phyloP scores from a whole-genome alignment of 2,113 vertebrate genomes.

The Scomber japonicus region DNA sequence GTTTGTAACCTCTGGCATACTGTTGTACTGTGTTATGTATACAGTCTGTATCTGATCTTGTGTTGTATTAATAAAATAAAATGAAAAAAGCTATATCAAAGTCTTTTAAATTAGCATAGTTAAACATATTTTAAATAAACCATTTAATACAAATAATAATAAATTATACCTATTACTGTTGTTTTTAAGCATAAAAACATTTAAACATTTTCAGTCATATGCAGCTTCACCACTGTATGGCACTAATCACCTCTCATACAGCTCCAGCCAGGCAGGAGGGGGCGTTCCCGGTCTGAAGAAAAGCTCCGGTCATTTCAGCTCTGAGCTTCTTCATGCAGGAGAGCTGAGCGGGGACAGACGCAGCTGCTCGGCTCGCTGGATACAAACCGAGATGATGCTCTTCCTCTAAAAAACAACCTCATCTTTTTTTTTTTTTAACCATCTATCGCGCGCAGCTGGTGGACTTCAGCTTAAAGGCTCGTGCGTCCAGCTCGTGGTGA shows the following conservation, averaged over 20 bases:
- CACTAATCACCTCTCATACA: conserved; percentile 33
- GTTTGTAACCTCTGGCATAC: too few species aligned
- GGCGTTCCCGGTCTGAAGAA: conserved; percentile 53
- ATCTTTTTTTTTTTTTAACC: background rate
- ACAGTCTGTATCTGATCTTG: too few species aligned
- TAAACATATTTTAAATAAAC: too few species aligned
- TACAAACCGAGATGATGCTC: background rate
- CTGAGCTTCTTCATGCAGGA: background rate
- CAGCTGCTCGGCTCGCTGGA: background rate
- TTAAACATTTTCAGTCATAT: too few species aligned
- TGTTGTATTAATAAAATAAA: too few species aligned
- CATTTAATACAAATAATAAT: too few species aligned
- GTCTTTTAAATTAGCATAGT: too few species aligned
- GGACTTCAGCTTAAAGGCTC: background rate
- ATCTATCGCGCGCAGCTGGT: too few species aligned
- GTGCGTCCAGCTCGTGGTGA: background rate
- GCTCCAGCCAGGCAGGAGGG: background rate
- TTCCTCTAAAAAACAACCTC: background rate
- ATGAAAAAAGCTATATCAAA: too few species aligned
- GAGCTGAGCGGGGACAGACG: background rate
- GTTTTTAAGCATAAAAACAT: too few species aligned
- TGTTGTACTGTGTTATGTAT: too few species aligned
- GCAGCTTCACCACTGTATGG: background rate
- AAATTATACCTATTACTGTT: too few species aligned
- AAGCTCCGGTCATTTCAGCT: background rate